Evolutionary conservation across 1,140 invertebrate species (phyloP).

Genomic region (Temnothorax curvispinosus): DNA sequence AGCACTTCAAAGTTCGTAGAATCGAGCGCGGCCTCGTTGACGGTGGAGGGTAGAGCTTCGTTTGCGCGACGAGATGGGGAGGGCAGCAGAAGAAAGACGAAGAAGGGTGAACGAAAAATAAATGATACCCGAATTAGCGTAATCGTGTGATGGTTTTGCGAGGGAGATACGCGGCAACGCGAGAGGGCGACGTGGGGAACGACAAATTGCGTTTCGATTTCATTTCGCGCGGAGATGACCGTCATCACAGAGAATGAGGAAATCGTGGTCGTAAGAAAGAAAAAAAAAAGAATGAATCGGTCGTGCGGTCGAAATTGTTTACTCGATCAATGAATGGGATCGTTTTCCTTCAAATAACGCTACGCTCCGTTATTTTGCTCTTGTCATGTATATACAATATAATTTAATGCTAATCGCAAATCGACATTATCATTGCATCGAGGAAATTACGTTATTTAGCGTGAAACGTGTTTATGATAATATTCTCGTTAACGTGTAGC

Average conservation of each 20-base stretch:
- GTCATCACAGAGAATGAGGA: slow-evolving; percentile 42
- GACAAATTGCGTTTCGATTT: slow-evolving; percentile 85
- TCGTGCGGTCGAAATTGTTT: slow-evolving; percentile 10
- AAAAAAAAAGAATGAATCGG: slow-evolving; percentile 5
- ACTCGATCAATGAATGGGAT: neutral
- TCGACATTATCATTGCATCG: neutral
- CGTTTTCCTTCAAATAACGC: neutral
- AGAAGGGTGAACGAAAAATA: slow-evolving; percentile 85
- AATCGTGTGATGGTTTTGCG: slow-evolving; percentile 84
- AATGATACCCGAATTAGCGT: slow-evolving; percentile 86
- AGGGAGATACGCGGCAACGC: slow-evolving; percentile 77
- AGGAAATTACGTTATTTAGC: slow-evolving; percentile 25
- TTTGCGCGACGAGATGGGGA: slow-evolving; percentile 70
- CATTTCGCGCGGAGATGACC: slow-evolving; percentile 82
- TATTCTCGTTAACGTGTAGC: neutral
- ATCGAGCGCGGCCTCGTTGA: slow-evolving; percentile 53
- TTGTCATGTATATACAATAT: slow-evolving; percentile 2
- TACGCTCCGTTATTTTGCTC: neutral
- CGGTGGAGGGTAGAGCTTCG: slow-evolving; percentile 59
- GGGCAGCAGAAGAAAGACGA: slow-evolving; percentile 73
- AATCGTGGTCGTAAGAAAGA: neutral
- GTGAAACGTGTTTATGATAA: slow-evolving; percentile 28
- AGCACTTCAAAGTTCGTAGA: slow-evolving; percentile 83
- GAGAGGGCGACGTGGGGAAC: slow-evolving; percentile 73
- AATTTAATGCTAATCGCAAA: slow-evolving; percentile 38